Conservation (phyloP, 2,797 vertebrate species). For the Sebastes reedi region DNA sequence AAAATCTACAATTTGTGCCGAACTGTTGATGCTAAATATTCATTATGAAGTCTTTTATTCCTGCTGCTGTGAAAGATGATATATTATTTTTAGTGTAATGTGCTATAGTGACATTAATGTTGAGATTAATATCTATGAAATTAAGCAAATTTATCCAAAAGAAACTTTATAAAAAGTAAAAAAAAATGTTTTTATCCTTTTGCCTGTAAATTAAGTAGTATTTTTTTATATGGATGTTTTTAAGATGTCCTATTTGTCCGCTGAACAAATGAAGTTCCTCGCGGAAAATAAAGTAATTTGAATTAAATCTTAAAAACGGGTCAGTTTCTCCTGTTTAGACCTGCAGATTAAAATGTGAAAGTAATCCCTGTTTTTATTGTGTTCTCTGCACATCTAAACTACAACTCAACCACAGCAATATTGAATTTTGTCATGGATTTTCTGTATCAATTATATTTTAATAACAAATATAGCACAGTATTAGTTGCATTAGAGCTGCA, state of each 20-base stretch:
- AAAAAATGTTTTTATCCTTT: too few relatives aligned
- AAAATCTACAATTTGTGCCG: background rate
- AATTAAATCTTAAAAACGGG: too few relatives aligned
- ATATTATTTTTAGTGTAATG: too few relatives aligned
- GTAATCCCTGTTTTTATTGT: background rate
- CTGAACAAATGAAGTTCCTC: too few relatives aligned
- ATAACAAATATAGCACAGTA: background rate
- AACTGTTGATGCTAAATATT: background rate
- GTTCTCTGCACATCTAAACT: background rate
- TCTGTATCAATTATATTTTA: background rate
- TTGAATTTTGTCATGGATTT: background rate
- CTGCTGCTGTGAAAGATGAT: background rate
- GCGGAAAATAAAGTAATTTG: too few relatives aligned
- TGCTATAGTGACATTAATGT: too few relatives aligned
- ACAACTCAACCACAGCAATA: background rate
- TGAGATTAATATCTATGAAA: background rate
- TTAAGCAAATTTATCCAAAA: background rate
- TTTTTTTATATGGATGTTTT: too few relatives aligned
- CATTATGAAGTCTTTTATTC: background rate
- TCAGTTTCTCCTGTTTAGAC: background rate
- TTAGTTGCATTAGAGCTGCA: background rate
- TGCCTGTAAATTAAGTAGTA: background rate
- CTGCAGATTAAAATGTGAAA: background rate
- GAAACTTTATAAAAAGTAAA: too few relatives aligned
- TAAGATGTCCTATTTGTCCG: too few relatives aligned